Evolutionary conservation across 2,888 invertebrate species (phyloP).

Genomic region (Amblyjoppa proteus): DNA sequence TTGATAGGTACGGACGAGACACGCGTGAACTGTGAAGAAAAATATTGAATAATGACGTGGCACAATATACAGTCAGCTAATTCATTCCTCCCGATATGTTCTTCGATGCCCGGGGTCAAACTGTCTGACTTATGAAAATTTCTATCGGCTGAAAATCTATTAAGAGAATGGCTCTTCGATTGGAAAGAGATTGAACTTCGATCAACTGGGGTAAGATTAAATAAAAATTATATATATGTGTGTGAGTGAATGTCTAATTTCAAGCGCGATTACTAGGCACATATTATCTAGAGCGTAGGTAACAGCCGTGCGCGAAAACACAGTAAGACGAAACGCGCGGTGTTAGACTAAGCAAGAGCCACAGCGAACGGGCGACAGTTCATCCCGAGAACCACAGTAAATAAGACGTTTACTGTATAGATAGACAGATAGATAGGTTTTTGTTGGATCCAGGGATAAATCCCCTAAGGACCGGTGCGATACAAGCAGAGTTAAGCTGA

Average conservation of each 20-base stretch:
- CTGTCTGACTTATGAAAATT: conserved; percentile 4
- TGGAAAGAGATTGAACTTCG: neutral
- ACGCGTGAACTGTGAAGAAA: conserved; percentile 41
- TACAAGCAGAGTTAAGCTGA: no score
- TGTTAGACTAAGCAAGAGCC: no score
- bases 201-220: neutral
- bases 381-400: no score
- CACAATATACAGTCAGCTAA: conserved; percentile 9
- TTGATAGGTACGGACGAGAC: conserved; percentile 41
- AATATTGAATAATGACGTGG: conserved; percentile 54
- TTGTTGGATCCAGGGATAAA: no score
- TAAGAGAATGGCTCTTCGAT: neutral
- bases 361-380: no score
- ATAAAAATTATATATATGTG: neutral
- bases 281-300: no score
- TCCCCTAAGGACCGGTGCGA: no score
- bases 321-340: no score
- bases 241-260: neutral
- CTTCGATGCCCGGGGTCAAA: neutral
- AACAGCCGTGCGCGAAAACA: no score
- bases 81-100: conserved; percentile 6
- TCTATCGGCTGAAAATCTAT: neutral
- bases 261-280: no score
- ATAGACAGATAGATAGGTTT: no score
- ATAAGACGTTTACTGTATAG: no score